Percentiles rank a stretch among this genome's conserved stretches.
phyloP scores from a whole-genome alignment of 2,888 invertebrate genomes.

The Leucophenga maculata region DNA sequence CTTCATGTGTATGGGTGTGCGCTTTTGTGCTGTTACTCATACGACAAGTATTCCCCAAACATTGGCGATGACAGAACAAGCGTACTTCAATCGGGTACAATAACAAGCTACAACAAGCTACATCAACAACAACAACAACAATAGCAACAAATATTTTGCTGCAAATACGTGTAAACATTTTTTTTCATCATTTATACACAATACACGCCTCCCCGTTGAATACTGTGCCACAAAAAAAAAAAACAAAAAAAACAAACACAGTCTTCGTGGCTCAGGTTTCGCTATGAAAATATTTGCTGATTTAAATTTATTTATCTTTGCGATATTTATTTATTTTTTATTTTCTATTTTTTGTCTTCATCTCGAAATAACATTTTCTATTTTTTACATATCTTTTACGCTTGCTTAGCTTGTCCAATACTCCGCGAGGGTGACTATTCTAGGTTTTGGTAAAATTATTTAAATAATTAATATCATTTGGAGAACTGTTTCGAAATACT shows the following conservation, averaged over 20 bases:
- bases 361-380: no score
- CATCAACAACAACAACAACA: conserved; percentile 4
- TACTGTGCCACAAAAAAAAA: no score
- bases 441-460: no score
- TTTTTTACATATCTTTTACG: not conserved
- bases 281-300: conserved; percentile 20
- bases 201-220: no score
- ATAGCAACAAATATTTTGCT: not conserved
- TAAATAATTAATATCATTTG: no score
- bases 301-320: conserved; percentile 13
- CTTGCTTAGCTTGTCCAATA: not conserved
- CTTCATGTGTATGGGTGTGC: no score
- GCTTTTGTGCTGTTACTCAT: not conserved
- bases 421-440: not conserved
- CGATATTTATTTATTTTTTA: not conserved
- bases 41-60: conserved; percentile 4
- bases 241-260: no score
- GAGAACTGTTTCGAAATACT: no score
- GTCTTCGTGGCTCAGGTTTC: not conserved
- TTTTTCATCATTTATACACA: not conserved
- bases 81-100: not conserved
- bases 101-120: not conserved
- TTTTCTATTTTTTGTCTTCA: no score
- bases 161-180: not conserved
- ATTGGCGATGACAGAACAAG: not conserved